A percentile compares a stretch with the other conserved stretches of the same genome.
Conservation (phyloP, 2,888 invertebrate species). For the Anthophora plumipes region DNA sequence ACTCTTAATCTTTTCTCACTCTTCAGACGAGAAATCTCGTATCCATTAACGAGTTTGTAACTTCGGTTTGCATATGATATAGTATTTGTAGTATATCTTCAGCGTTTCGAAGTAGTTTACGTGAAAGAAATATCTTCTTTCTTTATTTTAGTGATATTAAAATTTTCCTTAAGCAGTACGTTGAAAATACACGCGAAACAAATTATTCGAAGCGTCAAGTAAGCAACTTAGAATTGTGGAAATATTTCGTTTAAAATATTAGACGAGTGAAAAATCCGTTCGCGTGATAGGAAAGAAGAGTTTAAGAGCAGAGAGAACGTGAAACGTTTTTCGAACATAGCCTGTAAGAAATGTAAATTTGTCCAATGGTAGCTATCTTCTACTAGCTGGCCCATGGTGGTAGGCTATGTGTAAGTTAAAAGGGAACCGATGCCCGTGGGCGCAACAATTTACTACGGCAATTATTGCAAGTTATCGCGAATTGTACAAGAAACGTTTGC, state of each 20-base stretch:
- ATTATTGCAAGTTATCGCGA: conserved; percentile 62
- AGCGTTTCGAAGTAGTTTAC: too few species aligned
- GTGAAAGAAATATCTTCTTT: too few species aligned
- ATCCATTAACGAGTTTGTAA: too few species aligned
- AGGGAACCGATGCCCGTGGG: conserved; percentile 17
- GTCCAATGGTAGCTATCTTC: conserved; percentile 5
- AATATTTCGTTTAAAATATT: too few species aligned
- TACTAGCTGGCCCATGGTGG: background rate
- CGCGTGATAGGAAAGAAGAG: background rate
- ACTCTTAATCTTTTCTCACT: too few species aligned
- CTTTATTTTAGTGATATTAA: too few species aligned
- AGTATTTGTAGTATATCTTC: too few species aligned
- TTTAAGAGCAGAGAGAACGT: background rate
- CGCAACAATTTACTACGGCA: conserved; percentile 54
- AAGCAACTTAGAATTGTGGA: too few species aligned
- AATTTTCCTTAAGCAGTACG: too few species aligned
- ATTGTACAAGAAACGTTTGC: conserved; percentile 57
- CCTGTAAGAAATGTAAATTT: conserved; percentile 55
- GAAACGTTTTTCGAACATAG: conserved; percentile 24
- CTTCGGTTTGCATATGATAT: too few species aligned
- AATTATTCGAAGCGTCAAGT: too few species aligned
- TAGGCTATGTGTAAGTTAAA: conserved; percentile 7
- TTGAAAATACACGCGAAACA: background rate
- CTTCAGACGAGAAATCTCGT: too few species aligned
- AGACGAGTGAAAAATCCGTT: background rate